Base-by-base conservation (phyloP, 2,113 vertebrate species). In the Halcyon senegalensis region DNA sequence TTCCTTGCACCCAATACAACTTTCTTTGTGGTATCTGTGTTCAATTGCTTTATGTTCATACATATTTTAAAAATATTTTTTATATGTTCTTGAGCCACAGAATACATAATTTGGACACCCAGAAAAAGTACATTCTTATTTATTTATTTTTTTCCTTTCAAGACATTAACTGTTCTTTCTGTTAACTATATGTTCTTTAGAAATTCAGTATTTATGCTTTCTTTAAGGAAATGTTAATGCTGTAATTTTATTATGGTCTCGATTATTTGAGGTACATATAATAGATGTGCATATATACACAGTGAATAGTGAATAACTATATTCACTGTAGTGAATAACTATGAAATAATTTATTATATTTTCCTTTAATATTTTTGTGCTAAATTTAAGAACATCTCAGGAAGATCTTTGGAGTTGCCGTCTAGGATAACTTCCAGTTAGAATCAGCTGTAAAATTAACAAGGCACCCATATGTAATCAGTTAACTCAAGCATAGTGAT, bases 391-490 rank as follows among this genome's bases (percentile, higher is more conserved):
- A 83, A 94, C 86, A 44, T 62, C 60, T 93, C 41, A 69, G 64
- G 37, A 96, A 43, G 63, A 84, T 95, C 81, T 91, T 84, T 97
- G 87, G 96, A 97, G 93, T 91, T 91, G 95, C 91, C 68, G 46
- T 96, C 76, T 97, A 97, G 83, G 62, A 66, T 96, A 96, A 96
- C 96, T 98, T 98, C 76, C 96, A 98, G 93, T 96, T 98, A 97
- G 91, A 98, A 98, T 98, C 97, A 98, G 79, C 90, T 97, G 74
- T 96, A 94, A 97, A 94, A 96, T 98, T 98, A 98, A 98, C 97
- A 96, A 97, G 87, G 58, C 50, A 84, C 58, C 84, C 92, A 92
- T 97, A 97, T 97, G 73, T 90, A 90, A 95, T 98, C 91, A 90
- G 67, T 97, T 97, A 97, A 97, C 97, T 97, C 78, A 97, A 97